phyloP scores from a whole-genome alignment of 2,113 vertebrate genomes.

The Mesocricetus auratus region DNA sequence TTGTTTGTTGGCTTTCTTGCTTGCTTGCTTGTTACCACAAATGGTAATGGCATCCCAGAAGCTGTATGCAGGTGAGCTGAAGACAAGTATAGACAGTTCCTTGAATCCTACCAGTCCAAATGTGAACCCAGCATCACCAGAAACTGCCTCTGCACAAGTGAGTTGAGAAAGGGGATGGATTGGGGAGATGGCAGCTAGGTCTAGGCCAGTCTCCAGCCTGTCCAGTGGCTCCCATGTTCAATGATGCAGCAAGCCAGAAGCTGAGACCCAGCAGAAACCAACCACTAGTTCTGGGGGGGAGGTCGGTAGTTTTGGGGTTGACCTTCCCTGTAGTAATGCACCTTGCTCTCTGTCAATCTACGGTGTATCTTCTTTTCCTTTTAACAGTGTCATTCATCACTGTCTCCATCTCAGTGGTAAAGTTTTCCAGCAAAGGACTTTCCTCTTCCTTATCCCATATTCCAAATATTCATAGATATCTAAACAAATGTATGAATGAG shows the following conservation, averaged over 20 bases:
- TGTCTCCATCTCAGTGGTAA: neutral
- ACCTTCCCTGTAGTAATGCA: neutral
- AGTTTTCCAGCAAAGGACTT: neutral
- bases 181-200: too few relatives aligned
- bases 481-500: neutral
- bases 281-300: rapidly evolving
- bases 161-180: neutral
- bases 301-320: neutral
- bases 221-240: neutral
- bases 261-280: neutral
- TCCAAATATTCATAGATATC: neutral
- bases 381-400: neutral
- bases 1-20: neutral
- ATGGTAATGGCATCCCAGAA: rapidly evolving
- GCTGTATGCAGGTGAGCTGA: neutral
- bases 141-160: neutral
- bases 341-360: neutral
- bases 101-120: neutral
- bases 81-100: neutral
- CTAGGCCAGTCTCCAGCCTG: rapidly evolving
- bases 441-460: neutral
- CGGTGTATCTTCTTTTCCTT: neutral
- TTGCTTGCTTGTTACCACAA: neutral
- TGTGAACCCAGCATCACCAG: neutral
- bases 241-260: neutral